These are phyloP conservation scores for Ethmia dodecea DNA, from an alignment of 2,888 invertebrate genomes.

Conservation along the genomic window DNA sequence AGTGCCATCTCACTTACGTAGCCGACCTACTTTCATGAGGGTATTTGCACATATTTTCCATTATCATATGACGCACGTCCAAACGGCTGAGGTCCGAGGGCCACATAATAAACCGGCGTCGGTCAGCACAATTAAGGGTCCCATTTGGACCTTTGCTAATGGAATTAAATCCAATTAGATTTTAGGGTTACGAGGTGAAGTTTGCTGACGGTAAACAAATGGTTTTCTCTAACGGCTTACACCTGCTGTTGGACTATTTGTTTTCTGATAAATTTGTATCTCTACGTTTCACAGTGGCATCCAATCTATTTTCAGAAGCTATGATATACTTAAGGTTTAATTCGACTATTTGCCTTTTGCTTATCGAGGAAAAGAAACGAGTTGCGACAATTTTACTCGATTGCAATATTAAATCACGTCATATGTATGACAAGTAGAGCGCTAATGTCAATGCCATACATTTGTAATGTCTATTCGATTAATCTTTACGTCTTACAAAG, in stretches of 20 bases:
- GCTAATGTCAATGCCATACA: no score
- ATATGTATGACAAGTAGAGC: no score
- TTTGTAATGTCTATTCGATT: no score
- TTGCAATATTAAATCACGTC: no score
- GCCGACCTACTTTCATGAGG: no score
- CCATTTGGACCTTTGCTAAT: constrained; percentile 74
- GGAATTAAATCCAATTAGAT: constrained; percentile 77
- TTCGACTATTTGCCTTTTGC: no score
- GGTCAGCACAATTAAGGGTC: constrained; percentile 71
- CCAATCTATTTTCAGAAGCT: no score
- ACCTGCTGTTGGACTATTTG: constrained; percentile 57
- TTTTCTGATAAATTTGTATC: constrained; percentile 48
- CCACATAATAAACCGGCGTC: constrained; percentile 58
- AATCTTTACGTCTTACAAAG: no score
- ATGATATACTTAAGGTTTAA: no score
- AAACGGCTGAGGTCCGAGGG: constrained; percentile 31
- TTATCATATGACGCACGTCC: constrained; percentile 39
- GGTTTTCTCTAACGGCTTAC: constrained; percentile 57
- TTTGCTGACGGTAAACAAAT: constrained; percentile 71
- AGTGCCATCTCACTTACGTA: no score
- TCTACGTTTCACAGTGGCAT: constrained; percentile 22
- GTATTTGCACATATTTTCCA: constrained; percentile 36
- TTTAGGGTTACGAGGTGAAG: constrained; percentile 74
- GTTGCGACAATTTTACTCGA: no score
- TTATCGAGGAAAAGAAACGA: no score